Conservation (phyloP, 2,797 vertebrate genomes). For the Sternarchorhynchus goeldii region DNA sequence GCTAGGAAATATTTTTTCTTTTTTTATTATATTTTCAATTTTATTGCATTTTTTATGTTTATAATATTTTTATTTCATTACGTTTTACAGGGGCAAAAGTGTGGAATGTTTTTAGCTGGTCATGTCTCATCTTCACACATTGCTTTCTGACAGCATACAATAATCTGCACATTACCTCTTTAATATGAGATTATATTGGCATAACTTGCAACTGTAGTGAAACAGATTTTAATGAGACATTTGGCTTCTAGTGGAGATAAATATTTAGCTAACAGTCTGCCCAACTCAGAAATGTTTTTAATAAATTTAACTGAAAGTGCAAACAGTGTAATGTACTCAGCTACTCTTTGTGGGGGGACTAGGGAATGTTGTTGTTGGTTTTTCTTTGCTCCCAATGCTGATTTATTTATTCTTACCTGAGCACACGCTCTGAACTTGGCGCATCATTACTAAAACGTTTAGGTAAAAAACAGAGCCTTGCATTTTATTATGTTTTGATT, state of each 20-base stretch:
- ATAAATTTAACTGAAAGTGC: slow-evolving; percentile 35
- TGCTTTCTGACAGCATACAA: slow-evolving; percentile 1
- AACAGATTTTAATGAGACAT: slow-evolving; percentile 29
- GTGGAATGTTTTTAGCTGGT: neutral
- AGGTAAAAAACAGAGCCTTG: too few species aligned
- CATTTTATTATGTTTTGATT: too few species aligned
- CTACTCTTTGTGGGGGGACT: neutral
- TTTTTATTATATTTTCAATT: too few species aligned
- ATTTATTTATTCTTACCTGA: slow-evolving; percentile 13
- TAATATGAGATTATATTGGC: neutral
- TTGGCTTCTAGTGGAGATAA: slow-evolving; percentile 25
- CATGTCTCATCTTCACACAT: neutral
- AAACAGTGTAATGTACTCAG: slow-evolving; percentile 18
- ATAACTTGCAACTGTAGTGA: neutral
- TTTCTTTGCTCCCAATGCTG: neutral
- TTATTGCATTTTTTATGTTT: too few species aligned
- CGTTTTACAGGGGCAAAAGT: neutral
- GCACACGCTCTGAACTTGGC: neutral
- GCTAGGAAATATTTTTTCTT: too few species aligned
- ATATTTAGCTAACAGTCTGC: slow-evolving; percentile 37
- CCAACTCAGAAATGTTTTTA: slow-evolving; percentile 30
- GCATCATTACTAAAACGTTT: neutral
- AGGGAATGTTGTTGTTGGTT: neutral
- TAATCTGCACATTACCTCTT: slow-evolving; percentile 12
- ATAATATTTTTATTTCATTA: too few species aligned